Base-by-base conservation (phyloP, 2,113 vertebrate genomes). In the Cettia cetti region DNA sequence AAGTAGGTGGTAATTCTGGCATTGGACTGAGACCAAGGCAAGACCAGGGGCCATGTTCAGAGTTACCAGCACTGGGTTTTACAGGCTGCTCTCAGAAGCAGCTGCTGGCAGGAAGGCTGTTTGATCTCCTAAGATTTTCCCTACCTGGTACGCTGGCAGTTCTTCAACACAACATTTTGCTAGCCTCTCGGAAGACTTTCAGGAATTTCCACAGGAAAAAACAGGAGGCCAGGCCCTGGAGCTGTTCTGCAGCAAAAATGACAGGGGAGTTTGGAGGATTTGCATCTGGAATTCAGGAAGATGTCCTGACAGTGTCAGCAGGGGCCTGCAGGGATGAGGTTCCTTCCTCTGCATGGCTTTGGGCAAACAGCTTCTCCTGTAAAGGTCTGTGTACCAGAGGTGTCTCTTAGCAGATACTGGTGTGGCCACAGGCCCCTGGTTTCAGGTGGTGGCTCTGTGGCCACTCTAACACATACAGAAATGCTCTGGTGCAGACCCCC, bases 121-220 rank as follows among this genome's bases (percentile, higher is more conserved):
- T 94, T 88, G 56, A 87, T 82, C 78, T 91, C 6, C 0, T 37
- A 64, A 82, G 57, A 64, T 76, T 95, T 82, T 79, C 65, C 77
- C 22, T 93, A 94, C 82, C 75, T 79, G 20, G 40, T 79, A 57
- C 61, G 33, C 49, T 45, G 70, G 75, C 82, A 85, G 53, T 57
- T 82, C 49, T 82, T 76, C 76, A 86, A 59, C 52, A 81, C 42
- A 92, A 57, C 71, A 44, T 56, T 92, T 89, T 18, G 24, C 47
- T 86, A 89, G 86, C 40, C 77, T 64, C 74, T 70, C 10, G 0
- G 35, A 94, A 94, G 47, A 30, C 44, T 82, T 92, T 66, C 77
- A 84, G 72, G 74, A 94, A 89, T 91, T 93, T 90, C 85, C 49
- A 77, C 49, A 69, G 57, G 61, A 28, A 80, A 47, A 83, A 86